A percentile compares a stretch with the other conserved stretches of the same genome.
phyloP scores from a whole-genome alignment of 2,797 vertebrate species.

The Rousettus madagascariensis region DNA sequence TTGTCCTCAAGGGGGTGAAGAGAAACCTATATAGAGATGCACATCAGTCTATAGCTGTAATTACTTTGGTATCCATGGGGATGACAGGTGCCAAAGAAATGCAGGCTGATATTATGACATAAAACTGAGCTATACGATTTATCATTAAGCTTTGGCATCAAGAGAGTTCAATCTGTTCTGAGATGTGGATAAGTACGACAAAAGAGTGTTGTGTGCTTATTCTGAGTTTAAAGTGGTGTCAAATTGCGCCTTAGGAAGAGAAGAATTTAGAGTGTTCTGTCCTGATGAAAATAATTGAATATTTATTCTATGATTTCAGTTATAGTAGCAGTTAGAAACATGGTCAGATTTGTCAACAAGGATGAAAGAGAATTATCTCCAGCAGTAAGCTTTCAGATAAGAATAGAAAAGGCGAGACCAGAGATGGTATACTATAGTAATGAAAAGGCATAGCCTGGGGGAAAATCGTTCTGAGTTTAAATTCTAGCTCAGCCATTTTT shows the following conservation, averaged over 20 bases:
- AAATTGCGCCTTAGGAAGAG: neutral
- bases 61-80: slow-evolving; percentile 40
- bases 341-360: neutral
- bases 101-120: slow-evolving; percentile 16
- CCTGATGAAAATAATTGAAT: neutral
- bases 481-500: neutral
- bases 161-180: slow-evolving; percentile 39
- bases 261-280: neutral
- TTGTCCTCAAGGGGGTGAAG: neutral
- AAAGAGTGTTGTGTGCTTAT: slow-evolving; percentile 3
- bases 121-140: neutral
- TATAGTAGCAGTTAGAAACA: neutral
- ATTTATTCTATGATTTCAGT: slow-evolving; percentile 4
- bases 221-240: neutral
- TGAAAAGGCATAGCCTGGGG: neutral
- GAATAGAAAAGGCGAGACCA: neutral
- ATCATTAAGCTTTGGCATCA: slow-evolving; percentile 31
- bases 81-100: slow-evolving; percentile 47
- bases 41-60: neutral
- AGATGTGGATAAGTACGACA: slow-evolving; percentile 31
- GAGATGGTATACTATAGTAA: neutral
- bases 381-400: neutral
- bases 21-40: slow-evolving; percentile 27
- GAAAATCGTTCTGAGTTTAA: neutral
- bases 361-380: neutral